A percentile compares a stretch with the other conserved stretches of the same genome.
phyloP scores from a whole-genome alignment of 2,797 vertebrate species.

The Falco concolor region DNA sequence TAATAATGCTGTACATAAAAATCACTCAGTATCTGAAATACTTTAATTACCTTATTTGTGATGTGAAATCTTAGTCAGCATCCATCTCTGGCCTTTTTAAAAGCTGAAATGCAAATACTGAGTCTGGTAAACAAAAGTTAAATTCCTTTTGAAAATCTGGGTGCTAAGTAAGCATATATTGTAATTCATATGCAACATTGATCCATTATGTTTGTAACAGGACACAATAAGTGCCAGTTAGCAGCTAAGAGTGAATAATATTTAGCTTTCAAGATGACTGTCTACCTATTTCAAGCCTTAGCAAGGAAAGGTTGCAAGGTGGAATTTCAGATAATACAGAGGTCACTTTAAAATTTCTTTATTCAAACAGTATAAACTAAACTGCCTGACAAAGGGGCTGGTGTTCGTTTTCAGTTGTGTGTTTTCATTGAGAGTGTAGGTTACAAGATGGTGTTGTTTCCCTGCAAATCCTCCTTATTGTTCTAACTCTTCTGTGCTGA shows the following conservation, averaged over 20 bases:
- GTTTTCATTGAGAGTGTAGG: background rate
- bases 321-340: background rate
- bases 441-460: background rate
- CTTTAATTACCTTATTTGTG: background rate
- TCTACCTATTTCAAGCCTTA: background rate
- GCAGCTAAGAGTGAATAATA: background rate
- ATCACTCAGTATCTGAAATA: background rate
- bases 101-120: background rate
- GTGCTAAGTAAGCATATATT: background rate
- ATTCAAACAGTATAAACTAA: background rate
- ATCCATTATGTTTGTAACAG: background rate
- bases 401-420: background rate
- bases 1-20: background rate
- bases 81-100: background rate
- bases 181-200: background rate
- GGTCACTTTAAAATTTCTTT: background rate
- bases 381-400: background rate
- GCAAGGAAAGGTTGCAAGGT: background rate
- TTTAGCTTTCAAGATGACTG: background rate
- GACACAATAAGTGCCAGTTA: background rate
- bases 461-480: background rate
- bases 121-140: background rate
- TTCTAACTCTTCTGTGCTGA: background rate
- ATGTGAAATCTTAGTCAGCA: background rate
- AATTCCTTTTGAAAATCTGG: background rate